A percentile compares a stretch with the other conserved stretches of the same genome.
phyloP scores from a whole-genome alignment of 2,888 invertebrate species.

The Andricus quercusramuli region DNA sequence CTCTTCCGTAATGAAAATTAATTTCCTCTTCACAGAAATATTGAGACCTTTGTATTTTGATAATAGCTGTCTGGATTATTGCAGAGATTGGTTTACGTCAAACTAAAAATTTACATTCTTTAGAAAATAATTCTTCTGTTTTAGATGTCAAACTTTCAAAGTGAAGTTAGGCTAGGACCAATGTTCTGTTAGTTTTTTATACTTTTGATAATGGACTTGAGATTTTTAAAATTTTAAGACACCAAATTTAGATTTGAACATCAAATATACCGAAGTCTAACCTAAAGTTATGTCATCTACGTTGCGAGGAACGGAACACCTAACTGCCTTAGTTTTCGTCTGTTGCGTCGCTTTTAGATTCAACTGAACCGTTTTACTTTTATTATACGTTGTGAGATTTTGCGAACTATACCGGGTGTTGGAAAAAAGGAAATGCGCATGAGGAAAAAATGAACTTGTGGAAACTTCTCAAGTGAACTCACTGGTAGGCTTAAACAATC shows the following conservation, averaged over 20 bases:
- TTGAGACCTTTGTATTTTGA: neutral
- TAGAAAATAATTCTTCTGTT: neutral
- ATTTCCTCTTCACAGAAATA: neutral
- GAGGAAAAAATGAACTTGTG: neutral
- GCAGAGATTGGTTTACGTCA: neutral
- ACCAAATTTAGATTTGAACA: neutral
- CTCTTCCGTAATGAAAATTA: neutral
- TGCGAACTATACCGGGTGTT: neutral
- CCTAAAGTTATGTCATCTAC: slow-evolving; percentile 1
- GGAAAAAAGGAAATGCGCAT: neutral
- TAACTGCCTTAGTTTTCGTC: neutral
- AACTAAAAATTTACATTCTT: neutral
- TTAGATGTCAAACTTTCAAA: neutral
- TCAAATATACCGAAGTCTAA: neutral
- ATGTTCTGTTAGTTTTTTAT: neutral
- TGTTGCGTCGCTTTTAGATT: slow-evolving; percentile 12
- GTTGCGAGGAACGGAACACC: neutral
- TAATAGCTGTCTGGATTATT: neutral
- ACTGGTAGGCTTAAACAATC: too few relatives aligned
- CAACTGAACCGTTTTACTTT: slow-evolving; percentile 5
- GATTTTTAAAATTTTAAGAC: neutral
- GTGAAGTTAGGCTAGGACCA: neutral
- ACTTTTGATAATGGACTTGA: neutral
- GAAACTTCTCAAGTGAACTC: neutral
- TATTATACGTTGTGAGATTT: neutral